These are phyloP conservation scores for Propithecus coquereli DNA, from an alignment of 2,113 vertebrate genomes.

Conservation along the genomic window DNA sequence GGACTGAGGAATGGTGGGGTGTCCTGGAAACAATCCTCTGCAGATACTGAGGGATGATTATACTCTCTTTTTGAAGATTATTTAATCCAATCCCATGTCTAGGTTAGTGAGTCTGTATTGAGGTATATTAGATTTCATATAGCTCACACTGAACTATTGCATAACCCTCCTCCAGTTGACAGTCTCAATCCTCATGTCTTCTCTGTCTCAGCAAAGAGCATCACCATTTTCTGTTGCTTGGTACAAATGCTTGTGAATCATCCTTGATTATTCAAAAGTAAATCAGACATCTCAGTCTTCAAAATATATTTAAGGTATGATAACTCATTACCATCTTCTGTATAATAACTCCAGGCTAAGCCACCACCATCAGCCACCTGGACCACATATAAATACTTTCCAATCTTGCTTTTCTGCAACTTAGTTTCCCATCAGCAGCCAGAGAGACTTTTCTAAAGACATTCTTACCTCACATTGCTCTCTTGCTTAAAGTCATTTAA, in stretches of 20 bases:
- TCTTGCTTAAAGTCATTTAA: background rate
- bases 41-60: background rate
- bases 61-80: background rate
- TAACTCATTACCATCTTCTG: background rate
- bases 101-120: background rate
- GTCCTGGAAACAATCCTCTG: background rate
- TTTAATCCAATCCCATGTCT: background rate
- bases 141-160: background rate
- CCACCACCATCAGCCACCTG: background rate
- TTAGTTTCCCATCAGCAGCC: background rate
- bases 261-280: background rate
- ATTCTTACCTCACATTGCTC: background rate
- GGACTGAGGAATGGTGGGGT: background rate
- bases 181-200: background rate
- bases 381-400: background rate
- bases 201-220: background rate
- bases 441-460: constrained; percentile 1
- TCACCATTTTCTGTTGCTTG: background rate
- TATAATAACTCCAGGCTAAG: background rate
- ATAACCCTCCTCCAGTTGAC: background rate
- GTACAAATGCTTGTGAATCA: background rate
- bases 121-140: background rate
- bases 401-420: background rate
- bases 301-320: background rate
- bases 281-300: background rate